A percentile compares a stretch with the other conserved stretches of the same genome.
Evolutionary conservation across 2,888 invertebrate species (phyloP).

Genomic region (Theretra japonica): DNA sequence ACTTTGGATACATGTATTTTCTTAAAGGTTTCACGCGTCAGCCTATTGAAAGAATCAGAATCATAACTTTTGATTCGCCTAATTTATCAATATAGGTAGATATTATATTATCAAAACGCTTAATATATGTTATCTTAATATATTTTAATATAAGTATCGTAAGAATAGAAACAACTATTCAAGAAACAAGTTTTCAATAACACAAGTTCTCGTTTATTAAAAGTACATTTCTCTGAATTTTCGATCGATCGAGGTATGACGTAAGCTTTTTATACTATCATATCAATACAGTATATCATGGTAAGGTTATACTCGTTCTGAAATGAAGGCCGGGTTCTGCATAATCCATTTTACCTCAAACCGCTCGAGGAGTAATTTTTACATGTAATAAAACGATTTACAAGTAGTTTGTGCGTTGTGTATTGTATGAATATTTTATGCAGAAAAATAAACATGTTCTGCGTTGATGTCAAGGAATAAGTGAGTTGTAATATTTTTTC

Average conservation of each 20-base stretch:
- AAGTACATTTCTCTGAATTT: background rate
- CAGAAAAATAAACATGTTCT: background rate
- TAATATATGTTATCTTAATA: too few species aligned
- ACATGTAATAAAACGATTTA: conserved; percentile 19
- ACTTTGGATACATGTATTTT: too few species aligned
- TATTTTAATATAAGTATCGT: background rate
- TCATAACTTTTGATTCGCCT: too few species aligned
- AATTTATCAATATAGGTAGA: too few species aligned
- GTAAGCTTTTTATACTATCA: conserved; percentile 13
- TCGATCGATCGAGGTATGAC: conserved; percentile 17
- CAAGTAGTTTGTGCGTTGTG: conserved; percentile 9
- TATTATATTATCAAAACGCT: too few species aligned
- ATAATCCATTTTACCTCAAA: conserved; percentile 20
- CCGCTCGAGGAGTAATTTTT: conserved; percentile 14
- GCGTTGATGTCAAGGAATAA: background rate
- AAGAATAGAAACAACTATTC: background rate
- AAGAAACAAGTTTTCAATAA: background rate
- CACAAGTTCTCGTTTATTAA: background rate
- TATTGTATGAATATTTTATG: background rate
- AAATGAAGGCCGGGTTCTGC: background rate
- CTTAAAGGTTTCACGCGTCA: too few species aligned
- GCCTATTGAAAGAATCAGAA: too few species aligned
- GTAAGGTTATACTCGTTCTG: conserved; percentile 13
- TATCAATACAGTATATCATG: background rate
- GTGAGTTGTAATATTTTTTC: too few species aligned